Evolutionary conservation across 1,140 invertebrate genomes (phyloP).

Genomic region (Brachionus paranguensis): DNA sequence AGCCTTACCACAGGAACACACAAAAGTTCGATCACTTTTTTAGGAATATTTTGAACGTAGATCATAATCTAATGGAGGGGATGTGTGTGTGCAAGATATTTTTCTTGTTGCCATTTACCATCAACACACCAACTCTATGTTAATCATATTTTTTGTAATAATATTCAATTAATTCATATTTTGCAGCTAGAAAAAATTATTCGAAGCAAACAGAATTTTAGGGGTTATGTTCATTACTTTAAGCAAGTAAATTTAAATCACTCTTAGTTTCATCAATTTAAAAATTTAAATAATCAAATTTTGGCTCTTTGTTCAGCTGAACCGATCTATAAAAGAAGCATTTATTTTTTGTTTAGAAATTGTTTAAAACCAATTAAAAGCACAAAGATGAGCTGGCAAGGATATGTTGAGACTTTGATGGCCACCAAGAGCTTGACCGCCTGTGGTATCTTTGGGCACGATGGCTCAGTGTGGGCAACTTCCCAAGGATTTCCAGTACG

Average conservation of each 20-base stretch:
- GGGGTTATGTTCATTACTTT: background rate
- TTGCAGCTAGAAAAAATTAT: background rate
- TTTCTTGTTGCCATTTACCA: background rate
- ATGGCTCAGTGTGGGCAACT: constrained; percentile 31
- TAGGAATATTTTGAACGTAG: background rate
- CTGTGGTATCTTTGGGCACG: constrained; percentile 32
- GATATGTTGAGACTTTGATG: constrained; percentile 39
- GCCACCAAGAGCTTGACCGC: background rate
- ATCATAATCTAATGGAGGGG: background rate
- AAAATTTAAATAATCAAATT: background rate
- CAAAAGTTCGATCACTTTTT: background rate
- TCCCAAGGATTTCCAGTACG: constrained; percentile 19
- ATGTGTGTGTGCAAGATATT: background rate
- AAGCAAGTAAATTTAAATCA: background rate
- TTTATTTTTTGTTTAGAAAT: background rate
- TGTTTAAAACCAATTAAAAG: background rate
- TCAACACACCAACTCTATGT: background rate
- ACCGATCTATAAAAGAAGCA: constrained; percentile 6
- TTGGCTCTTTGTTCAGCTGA: constrained; percentile 4
- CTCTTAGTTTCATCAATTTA: constrained; percentile 1
- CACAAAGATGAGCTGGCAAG: constrained; percentile 40
- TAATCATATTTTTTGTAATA: constrained; percentile 9
- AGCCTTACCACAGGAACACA: background rate
- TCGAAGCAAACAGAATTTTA: background rate
- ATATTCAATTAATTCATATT: constrained; percentile 8